A percentile compares a stretch with the other conserved stretches of the same genome.
These are phyloP conservation scores for Drosophila demipolita DNA, from an alignment of 2,888 invertebrate genomes.

Conservation along the genomic window DNA sequence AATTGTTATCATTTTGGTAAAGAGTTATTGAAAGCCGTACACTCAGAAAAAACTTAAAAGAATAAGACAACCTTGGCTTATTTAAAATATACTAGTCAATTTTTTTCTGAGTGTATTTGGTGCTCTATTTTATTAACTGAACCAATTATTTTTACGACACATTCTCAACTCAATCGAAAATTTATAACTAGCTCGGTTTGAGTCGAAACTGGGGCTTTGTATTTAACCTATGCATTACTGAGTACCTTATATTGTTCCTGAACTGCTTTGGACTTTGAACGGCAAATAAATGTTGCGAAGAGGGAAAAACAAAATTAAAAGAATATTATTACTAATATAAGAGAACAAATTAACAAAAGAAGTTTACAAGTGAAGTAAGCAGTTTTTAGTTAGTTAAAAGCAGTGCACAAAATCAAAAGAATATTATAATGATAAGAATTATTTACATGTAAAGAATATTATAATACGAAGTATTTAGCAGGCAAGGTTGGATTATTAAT, in stretches of 20 bases:
- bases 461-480: not conserved
- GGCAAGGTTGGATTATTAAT: not conserved
- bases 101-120: not conserved
- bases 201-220: not conserved
- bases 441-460: not conserved
- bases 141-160: not conserved
- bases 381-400: not conserved
- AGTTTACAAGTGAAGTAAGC: not conserved
- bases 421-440: not conserved
- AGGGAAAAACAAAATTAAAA: slow-evolving; percentile 18
- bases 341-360: not conserved
- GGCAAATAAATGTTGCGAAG: slow-evolving; percentile 16
- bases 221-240: slow-evolving; percentile 30
- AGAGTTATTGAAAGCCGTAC: not conserved
- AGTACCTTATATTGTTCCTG: slow-evolving; percentile 56
- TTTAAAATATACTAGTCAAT: too few relatives aligned
- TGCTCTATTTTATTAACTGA: not conserved
- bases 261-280: slow-evolving; percentile 31
- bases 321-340: slow-evolving; percentile 7
- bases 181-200: not conserved
- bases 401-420: not conserved
- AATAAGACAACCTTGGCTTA: too few relatives aligned
- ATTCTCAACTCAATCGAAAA: not conserved
- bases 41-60: not conserved
- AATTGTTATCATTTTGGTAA: not conserved